Evolutionary conservation across 1,140 invertebrate genomes (phyloP), one percentile per base, ranked within the genome.

Genomic region (Cotesia chilonis): DNA sequence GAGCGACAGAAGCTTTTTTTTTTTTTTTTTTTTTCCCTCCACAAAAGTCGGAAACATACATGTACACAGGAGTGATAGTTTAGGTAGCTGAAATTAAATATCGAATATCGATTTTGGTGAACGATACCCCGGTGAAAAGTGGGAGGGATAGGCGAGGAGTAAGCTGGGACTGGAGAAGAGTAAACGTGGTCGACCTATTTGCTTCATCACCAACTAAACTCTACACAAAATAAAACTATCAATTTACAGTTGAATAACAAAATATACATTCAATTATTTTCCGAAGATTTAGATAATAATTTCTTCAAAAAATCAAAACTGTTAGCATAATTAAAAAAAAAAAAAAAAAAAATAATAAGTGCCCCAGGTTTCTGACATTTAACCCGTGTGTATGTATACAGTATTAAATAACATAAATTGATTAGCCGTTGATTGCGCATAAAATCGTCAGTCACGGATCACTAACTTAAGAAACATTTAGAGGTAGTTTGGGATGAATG

Each of bases 81-180:
- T 70, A 60, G 51, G 60, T 52, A 70, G 71, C 71, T 68, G 74
- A 79, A 81, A 81, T 81, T 81, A 81, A 80, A 78, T 81, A 81
- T 80, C 77, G 79, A 81, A 81, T 80, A 81, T 81, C 78, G 77
- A 79, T 73, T 72, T 37, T 51, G 61, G 68, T 65, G 37, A 20
- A 10, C 41, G 14, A 55, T 38, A 54, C 20, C n/a, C 41, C 41
- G 5, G 10, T 47, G 5, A 7, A 47, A 47, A 59, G n/a, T 37
- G 35, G 9, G 35, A 66, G 6, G 52, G 52, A 59, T 6, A 38
- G 17, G 47, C 36, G 14, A 51, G 54, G 38, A 54, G 37, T 28
- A 52, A 47, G 38, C 51, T 38, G 38, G 28, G 37, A 47, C 35
- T 63, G 7, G 14, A 51, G 20, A 17, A 47, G 41, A 52, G 17